Evolutionary conservation across 2,888 invertebrate species (phyloP), one percentile per base, ranked within the genome.

Genomic region (Acrobeloides nanus): DNA sequence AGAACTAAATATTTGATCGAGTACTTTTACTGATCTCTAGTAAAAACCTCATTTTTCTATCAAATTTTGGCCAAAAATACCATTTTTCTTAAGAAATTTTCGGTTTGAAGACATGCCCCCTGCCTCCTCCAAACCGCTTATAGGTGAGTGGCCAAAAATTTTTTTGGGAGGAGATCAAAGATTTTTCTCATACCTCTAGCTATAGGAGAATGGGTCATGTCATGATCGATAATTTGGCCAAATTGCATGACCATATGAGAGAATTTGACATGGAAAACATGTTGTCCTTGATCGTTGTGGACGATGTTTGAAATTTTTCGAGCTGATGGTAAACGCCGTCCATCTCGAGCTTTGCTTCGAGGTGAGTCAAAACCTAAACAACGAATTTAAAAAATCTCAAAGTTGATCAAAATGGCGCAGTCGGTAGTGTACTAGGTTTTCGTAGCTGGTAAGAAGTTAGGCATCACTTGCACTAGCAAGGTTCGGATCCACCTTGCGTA

Each of bases 201-300:
- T 46, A 88, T 87, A 1, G 89, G 92, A 0, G 90, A 89, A 81
- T 89, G 84, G 0, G 90, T 90, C 41, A 93, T 79, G 74, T 92
- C 92, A 76, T 92, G 92, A 75, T 92, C 92, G 18, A 92, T 75
- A 68, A 93, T 84, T 75, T 92, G 90, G 0, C 89, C 90, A 68
- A 84, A 90, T 78, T 90, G 90, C 90, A 92, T 92, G 32, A 86
- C 38, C 67, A 73, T 68, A 38, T 74, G 73, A 12, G 72, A 67
- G 59, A 68, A 72, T 44, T 61, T 62, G 10, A 66, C 57, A 43
- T 72, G 67, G 45, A 66, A 59, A 10, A 57, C 49, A 6, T 57
- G 60, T 21, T 51, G 41, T 3, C 57, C 62, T 29, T 56, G 48
- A 29, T 67, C 66, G 5, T 42, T 41, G 42, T 72, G 72, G 3